Conservation (phyloP, 2,888 invertebrate species). For the Caenorhabditis zanzibari region DNA sequence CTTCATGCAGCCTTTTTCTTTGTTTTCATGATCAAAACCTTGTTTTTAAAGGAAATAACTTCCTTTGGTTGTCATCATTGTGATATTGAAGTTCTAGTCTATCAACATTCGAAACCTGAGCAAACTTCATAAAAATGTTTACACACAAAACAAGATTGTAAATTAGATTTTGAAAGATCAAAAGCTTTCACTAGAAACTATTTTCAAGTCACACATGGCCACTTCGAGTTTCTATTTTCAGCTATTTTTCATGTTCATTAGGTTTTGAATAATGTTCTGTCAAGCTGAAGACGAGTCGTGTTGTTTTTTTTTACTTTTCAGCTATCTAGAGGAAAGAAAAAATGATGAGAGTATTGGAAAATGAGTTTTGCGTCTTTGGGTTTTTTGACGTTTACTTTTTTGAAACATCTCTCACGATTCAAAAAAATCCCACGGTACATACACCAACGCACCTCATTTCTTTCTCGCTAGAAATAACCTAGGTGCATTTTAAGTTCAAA, state of each 20-base stretch:
- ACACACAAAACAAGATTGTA: not conserved
- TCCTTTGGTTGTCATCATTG: not conserved
- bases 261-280: too few species aligned
- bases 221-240: not conserved
- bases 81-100: not conserved
- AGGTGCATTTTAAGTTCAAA: not conserved
- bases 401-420: not conserved
- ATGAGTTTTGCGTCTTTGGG: too few species aligned
- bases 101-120: not conserved
- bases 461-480: not conserved
- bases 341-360: too few species aligned
- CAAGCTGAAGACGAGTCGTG: too few species aligned
- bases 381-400: not conserved
- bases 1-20: too few species aligned
- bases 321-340: too few species aligned
- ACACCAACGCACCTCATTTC: not conserved
- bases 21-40: too few species aligned
- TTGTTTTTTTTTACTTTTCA: too few species aligned
- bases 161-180: constrained; percentile 3
- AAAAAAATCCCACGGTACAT: not conserved
- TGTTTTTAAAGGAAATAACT: too few species aligned
- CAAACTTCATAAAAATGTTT: not conserved
- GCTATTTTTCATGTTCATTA: not conserved
- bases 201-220: not conserved
- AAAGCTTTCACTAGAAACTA: not conserved